Evolutionary conservation across 2,888 invertebrate species (phyloP), one percentile per base, ranked within the genome.

Genomic region (Tricholauxania praeusta): DNA sequence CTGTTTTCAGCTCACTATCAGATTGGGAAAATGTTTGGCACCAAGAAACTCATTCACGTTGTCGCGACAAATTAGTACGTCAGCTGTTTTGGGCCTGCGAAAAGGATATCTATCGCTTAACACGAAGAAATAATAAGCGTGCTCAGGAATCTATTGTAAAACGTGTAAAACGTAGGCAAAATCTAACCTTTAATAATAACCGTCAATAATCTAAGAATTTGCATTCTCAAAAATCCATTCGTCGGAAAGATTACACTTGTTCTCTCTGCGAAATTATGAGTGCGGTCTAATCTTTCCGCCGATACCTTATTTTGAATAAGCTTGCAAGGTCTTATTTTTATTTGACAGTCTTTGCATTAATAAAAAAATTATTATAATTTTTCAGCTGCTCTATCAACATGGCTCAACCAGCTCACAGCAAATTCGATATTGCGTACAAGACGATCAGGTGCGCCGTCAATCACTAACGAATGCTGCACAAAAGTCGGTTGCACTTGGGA

Each of bases 11-110:
- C 78, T 88, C 89, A n/a, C 88, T 88, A 78, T 89, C 89, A 12
- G 90, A 91, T 75, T 91, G 91, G 91, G 87, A 89, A 80, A 86
- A 89, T 72, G 89, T 89, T 17, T 91, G 91, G 91, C 91, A 90
- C 78, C 87, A 85, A 69, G 91, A 91, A 82, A 87, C 88, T 70
- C 90, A 90, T 80, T 88, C 89, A 2, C 87, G 90, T 49, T 91
- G 91, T 80, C 88, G 90, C 55, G 89, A 90, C 78, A 89, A 89
- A 73, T 81, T 91, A 22, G 81, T 90, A 57, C 86, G 88, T 39
- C 91, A 91, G 78, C 84, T 91, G 70, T 90, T 89, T 78, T 90
- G 90, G 90, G 91, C 90, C 22, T 91, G 91, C 78, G 89, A 90
- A 80, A 91, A 91, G 80, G 91, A 91, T 79, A 90, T 91, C 76